Evolutionary conservation across 2,797 vertebrate species (phyloP).

Genomic region (Typhlichthys subterraneus): DNA sequence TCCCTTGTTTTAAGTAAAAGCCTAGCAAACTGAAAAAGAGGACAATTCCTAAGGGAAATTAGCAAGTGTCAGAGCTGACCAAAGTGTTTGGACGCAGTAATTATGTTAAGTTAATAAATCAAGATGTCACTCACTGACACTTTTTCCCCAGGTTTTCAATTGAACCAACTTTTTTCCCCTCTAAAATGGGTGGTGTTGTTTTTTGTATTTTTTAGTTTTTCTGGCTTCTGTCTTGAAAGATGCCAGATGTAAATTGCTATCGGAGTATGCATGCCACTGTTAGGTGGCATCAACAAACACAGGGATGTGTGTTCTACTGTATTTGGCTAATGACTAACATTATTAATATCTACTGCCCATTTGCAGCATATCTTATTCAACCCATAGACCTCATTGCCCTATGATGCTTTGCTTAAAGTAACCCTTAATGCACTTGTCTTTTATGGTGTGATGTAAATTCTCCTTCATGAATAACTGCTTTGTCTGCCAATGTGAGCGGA

Average conservation of each 20-base stretch:
- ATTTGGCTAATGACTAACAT: not conserved
- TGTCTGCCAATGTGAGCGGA: too few species aligned
- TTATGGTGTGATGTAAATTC: constrained; percentile 63
- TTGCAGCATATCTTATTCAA: not conserved
- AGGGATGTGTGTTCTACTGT: not conserved
- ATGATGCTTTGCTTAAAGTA: constrained; percentile 26
- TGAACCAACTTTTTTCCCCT: too few species aligned
- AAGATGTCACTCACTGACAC: constrained; percentile 37
- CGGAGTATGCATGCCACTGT: constrained; percentile 24
- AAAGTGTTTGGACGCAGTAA: constrained; percentile 57
- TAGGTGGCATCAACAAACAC: constrained; percentile 9
- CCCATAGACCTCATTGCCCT: constrained; percentile 8
- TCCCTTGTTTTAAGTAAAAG: constrained; percentile 50
- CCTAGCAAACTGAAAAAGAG: constrained; percentile 41
- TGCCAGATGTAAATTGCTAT: too few species aligned
- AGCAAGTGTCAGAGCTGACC: constrained; percentile 43
- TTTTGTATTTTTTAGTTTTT: not conserved
- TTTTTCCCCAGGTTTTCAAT: constrained; percentile 28
- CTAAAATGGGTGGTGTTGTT: not conserved
- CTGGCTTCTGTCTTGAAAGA: too few species aligned
- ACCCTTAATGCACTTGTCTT: constrained; percentile 45
- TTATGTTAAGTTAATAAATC: constrained; percentile 62
- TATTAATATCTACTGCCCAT: not conserved
- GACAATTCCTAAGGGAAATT: constrained; percentile 58
- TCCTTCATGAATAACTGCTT: constrained; percentile 21